Conservation (phyloP, 2,797 vertebrate genomes). For the Muscicapa striata region DNA sequence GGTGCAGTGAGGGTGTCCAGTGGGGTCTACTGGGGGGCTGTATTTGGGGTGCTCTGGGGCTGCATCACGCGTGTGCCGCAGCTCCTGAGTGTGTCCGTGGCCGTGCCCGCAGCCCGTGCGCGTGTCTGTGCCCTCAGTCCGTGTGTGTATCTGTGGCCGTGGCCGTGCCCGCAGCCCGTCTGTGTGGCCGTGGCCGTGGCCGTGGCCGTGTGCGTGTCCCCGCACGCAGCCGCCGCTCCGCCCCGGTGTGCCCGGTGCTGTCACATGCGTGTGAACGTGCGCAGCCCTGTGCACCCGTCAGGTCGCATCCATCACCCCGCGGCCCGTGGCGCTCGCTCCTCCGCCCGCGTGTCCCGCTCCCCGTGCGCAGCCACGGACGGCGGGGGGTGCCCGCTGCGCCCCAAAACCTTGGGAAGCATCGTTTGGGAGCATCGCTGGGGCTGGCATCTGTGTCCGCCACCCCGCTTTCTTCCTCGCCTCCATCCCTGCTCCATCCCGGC, state of each 20-base stretch:
- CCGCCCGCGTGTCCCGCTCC: background rate
- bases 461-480: background rate
- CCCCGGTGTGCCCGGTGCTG: background rate
- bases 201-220: background rate
- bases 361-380: background rate
- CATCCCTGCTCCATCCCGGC: background rate
- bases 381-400: background rate
- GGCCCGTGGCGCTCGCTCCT: background rate
- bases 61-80: background rate
- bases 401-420: background rate
- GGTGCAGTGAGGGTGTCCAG: background rate
- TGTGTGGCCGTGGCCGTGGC: background rate
- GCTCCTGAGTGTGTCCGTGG: background rate
- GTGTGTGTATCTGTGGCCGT: background rate
- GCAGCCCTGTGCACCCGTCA: background rate
- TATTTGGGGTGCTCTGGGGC: background rate
- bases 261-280: background rate
- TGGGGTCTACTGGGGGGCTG: no score
- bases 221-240: background rate
- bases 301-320: background rate
- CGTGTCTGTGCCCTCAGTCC: background rate
- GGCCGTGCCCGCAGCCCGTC: background rate
- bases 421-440: fast-evolving
- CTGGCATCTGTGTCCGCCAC: background rate
- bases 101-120: background rate